A percentile compares a stretch with the other conserved stretches of the same genome.
phyloP scores from a whole-genome alignment of 2,113 vertebrate genomes.

The Oreochromis tanganicae region DNA sequence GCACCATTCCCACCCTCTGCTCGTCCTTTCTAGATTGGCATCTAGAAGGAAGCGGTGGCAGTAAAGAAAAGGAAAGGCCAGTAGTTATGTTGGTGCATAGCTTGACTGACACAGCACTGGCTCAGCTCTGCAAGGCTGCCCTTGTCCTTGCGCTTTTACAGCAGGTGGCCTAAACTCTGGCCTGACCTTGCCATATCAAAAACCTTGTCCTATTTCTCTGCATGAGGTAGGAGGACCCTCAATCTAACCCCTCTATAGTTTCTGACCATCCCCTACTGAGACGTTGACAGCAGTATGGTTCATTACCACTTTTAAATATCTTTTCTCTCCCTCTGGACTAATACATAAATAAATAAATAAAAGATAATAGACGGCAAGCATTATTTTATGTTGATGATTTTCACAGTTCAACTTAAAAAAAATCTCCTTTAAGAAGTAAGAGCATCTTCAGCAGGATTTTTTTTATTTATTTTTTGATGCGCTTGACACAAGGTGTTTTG shows the following conservation, averaged over 20 bases:
- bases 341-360: not conserved
- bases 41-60: constrained; percentile 27
- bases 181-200: constrained; percentile 60
- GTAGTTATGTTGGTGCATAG: constrained; percentile 22
- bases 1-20: constrained; percentile 55
- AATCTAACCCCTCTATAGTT: not conserved
- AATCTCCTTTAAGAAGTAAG: not conserved
- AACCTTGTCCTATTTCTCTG: constrained; percentile 18
- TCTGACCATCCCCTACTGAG: constrained; percentile 10
- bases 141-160: constrained; percentile 69
- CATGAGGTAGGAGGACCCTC: constrained; percentile 29
- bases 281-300: not conserved
- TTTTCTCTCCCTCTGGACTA: not conserved
- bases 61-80: constrained; percentile 8
- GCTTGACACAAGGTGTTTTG: not conserved
- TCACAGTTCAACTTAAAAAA: not conserved
- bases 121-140: constrained; percentile 54
- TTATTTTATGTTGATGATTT: not conserved
- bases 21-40: constrained; percentile 47
- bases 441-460: not conserved
- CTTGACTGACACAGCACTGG: constrained; percentile 56
- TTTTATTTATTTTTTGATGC: not conserved
- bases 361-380: not conserved
- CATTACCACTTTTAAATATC: constrained; percentile 13
- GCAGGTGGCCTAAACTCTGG: constrained; percentile 49